Base-by-base conservation (phyloP, 2,888 invertebrate genomes). In the Byasa hedistus region DNA sequence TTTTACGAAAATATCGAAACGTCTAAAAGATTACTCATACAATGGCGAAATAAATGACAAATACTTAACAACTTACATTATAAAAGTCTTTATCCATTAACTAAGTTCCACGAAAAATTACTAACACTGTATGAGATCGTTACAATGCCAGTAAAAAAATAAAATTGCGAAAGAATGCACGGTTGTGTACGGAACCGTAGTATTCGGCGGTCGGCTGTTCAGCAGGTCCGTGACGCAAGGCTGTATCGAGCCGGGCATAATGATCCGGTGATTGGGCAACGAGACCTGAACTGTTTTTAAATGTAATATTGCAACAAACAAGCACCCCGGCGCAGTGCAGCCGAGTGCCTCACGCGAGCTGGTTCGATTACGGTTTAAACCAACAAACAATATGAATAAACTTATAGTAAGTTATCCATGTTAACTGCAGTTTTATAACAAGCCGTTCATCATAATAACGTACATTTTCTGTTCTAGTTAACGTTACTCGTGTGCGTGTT, bases 241-340 rank as follows among this genome's bases (percentile, higher is more conserved):
- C 55, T 22, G 67, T 71, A 76, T 74, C 69, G 75, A 62, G 69
- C 68, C 68, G 54, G 62, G 59, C 66, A 70, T 72, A 70, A 72
- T 68, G 63, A 63, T 68, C 68, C 58, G 57, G 62, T 69, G 71
- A 69, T 78, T 74, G 73, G 73, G 80, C 75, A 80, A 80, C 71
- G 61, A 57, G 80, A 81, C 76, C 68, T 81, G 82, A 74, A 85
- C 83, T 83, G 83, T 80, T 86, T 85, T 84, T 81, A 81, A 86
- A 85, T 85, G 84, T 85, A 84, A 85, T 86, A 84, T 86, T 82
- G 81, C 81, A 82, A 80, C 82, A 80, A 79, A 76, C 79, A 79
- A 75, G 76, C 75, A 70, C 74, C 64, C 71, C 69, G 69, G 71
- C 74, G 68, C 79, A 82, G 83, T 81, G 67, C 68, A 70, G 71